Percentiles rank a stretch among this genome's conserved stretches.
Conservation (phyloP, 2,797 vertebrate species). For the Xenentodon cancila region DNA sequence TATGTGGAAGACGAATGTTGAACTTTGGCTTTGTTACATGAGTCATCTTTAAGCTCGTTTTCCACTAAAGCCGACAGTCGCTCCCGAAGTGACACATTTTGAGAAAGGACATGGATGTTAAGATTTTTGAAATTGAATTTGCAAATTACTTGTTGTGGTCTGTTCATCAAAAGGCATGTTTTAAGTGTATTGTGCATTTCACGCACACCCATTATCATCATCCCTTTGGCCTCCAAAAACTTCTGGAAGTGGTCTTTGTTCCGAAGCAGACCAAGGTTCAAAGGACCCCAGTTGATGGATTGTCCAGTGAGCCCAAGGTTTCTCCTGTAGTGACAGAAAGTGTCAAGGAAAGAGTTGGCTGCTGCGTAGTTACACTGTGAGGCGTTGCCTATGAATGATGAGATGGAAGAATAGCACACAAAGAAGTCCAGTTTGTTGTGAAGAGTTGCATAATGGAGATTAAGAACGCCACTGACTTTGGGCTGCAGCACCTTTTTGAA, state of each 20-base stretch:
- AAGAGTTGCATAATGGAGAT: constrained; percentile 84
- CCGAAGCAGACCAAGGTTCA: constrained; percentile 86
- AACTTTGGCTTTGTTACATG: constrained; percentile 11
- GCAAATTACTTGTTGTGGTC: constrained; percentile 82
- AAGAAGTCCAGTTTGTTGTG: constrained; percentile 86
- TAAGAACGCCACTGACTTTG: constrained; percentile 87
- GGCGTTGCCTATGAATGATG: constrained; percentile 86
- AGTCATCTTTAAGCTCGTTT: constrained; percentile 56
- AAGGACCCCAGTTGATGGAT: constrained; percentile 88
- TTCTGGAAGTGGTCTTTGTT: constrained; percentile 83
- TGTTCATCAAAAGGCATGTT: constrained; percentile 80
- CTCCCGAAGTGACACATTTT: constrained; percentile 74
- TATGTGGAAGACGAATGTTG: constrained; percentile 53
- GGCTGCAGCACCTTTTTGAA: constrained; percentile 87
- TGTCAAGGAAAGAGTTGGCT: constrained; percentile 88
- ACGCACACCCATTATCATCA: constrained; percentile 79
- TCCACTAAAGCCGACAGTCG: constrained; percentile 75
- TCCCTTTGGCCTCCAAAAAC: constrained; percentile 84
- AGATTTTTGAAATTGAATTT: constrained; percentile 85
- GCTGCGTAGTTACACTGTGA: constrained; percentile 89
- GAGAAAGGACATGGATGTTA: constrained; percentile 69
- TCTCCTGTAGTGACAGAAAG: constrained; percentile 87
- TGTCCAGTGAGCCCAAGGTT: constrained; percentile 85
- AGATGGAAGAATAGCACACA: constrained; percentile 89
- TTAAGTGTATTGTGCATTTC: constrained; percentile 83